phyloP scores from a whole-genome alignment of 1,140 invertebrate species.

The Neoseiulus cucumeris region DNA sequence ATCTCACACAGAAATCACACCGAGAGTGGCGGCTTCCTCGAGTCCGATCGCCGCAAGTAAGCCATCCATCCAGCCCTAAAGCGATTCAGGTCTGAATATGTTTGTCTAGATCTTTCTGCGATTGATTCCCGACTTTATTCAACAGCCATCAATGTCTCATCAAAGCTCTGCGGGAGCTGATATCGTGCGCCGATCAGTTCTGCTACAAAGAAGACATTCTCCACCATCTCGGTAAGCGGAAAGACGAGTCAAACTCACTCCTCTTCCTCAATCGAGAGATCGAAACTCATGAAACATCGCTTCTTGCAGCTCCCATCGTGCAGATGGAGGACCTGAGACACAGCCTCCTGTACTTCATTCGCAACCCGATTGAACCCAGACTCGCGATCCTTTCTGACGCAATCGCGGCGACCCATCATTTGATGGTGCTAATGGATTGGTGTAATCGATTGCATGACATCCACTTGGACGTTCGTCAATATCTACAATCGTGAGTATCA shows the following conservation, averaged over 20 bases:
- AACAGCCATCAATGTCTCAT: neutral
- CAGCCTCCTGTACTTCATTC: neutral
- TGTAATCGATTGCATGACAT: neutral
- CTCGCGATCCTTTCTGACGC: neutral
- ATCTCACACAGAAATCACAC: neutral
- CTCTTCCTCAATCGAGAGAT: too few species aligned
- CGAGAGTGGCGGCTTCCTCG: neutral
- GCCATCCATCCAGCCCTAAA: neutral
- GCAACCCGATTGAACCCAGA: neutral
- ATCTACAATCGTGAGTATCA: neutral
- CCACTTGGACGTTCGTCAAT: neutral
- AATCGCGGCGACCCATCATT: neutral
- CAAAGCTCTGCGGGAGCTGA: neutral
- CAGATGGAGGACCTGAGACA: slow-evolving; percentile 4
- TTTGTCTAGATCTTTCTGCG: too few species aligned
- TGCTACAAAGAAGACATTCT: neutral
- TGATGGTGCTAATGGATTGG: slow-evolving; percentile 8
- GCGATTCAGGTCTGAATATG: too few species aligned
- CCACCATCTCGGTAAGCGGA: neutral
- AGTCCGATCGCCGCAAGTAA: neutral
- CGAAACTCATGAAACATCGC: too few species aligned
- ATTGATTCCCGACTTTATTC: too few species aligned
- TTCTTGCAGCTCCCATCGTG: neutral
- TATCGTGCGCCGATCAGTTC: neutral
- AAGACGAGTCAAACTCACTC: neutral